phyloP scores from a whole-genome alignment of 2,888 invertebrate genomes.

The Slavum lentiscoides region DNA sequence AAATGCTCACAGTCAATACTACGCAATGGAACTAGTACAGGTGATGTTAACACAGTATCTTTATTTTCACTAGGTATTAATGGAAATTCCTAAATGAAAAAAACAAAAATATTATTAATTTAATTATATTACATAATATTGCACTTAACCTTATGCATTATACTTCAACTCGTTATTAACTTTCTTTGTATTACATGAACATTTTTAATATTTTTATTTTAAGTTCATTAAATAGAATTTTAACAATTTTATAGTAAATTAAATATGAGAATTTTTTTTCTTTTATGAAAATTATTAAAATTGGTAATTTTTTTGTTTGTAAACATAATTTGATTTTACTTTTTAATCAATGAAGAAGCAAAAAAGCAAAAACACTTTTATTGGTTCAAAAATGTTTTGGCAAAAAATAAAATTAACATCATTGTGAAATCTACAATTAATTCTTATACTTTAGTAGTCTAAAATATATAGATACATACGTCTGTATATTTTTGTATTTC shows the following conservation, averaged over 20 bases:
- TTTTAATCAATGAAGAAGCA: too few species aligned
- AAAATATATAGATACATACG: conserved; percentile 20
- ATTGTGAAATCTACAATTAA: conserved; percentile 29
- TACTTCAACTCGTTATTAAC: too few species aligned
- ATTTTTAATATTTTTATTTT: not conserved
- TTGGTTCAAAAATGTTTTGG: not conserved
- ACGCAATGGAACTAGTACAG: conserved; percentile 62
- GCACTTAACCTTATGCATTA: too few species aligned
- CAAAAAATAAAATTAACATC: conserved; percentile 16
- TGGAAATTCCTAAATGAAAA: conserved; percentile 60
- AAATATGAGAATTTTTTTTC: not conserved
- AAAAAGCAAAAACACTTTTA: not conserved
- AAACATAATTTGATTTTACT: not conserved
- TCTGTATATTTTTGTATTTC: conserved; percentile 62
- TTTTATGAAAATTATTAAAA: not conserved
- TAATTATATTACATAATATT: not conserved
- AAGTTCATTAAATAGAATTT: not conserved
- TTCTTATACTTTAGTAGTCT: not conserved
- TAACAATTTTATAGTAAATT: not conserved
- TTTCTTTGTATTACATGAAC: too few species aligned
- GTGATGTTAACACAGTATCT: conserved; percentile 57
- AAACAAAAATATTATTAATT: conserved; percentile 54
- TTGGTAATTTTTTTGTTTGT: not conserved
- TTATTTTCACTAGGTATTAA: conserved; percentile 61
- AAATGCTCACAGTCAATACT: conserved; percentile 61